These are phyloP conservation scores for Bucorvus abyssinicus DNA, from an alignment of 2,797 vertebrate species.

Conservation along the genomic window DNA sequence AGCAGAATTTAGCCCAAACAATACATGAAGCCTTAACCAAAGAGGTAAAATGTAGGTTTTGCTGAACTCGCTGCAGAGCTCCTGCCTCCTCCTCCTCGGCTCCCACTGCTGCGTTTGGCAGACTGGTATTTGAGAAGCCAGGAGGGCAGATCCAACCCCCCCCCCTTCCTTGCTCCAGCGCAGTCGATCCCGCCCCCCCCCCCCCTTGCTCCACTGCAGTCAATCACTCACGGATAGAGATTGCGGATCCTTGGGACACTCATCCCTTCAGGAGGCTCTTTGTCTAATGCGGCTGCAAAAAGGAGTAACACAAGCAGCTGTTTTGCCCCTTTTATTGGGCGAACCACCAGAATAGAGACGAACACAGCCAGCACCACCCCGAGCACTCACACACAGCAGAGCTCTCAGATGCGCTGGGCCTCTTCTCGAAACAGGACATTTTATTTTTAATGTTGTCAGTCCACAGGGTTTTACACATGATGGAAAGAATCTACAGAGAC, in stretches of 20 bases:
- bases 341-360: background rate
- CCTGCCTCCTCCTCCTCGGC: background rate
- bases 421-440: background rate
- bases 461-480: background rate
- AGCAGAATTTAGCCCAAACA: background rate
- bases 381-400: background rate
- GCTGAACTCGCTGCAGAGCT: background rate
- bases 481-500: background rate
- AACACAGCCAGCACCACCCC: background rate
- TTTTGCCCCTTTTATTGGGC: background rate
- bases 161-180: background rate
- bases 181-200: accelerated
- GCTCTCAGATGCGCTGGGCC: background rate
- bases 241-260: background rate
- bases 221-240: background rate
- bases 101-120: background rate
- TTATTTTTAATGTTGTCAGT: background rate
- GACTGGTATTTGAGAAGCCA: background rate
- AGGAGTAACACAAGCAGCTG: background rate
- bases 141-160: background rate
- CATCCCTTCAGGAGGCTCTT: background rate
- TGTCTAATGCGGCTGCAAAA: background rate
- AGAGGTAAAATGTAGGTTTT: background rate
- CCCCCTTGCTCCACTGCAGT: background rate
- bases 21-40: background rate